Evolutionary conservation across 2,797 vertebrate genomes (phyloP), one percentile per base, ranked within the genome.

Genomic region (Gouania willdenowi): DNA sequence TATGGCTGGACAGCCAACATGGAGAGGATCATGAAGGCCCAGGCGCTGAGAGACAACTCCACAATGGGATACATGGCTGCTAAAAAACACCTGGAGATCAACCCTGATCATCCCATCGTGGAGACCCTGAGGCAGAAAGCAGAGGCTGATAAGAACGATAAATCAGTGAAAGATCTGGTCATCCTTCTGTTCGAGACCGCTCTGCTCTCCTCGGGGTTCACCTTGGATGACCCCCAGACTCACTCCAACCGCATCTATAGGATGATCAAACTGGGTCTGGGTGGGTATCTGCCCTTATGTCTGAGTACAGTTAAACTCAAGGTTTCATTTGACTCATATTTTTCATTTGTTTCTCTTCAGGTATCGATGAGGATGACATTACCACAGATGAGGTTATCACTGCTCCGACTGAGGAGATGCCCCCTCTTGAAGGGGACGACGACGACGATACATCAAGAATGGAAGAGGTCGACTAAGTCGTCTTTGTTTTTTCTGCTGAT

Each of bases 11-110:
- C 89, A 0, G 96, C 96, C 9, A 98, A 98, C 52, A 98, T 98
- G 95, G 95, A 98, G 67, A 89, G 95, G 47, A 98, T 98, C 72
- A 98, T 98, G 96, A 98, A 98, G 58, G 94, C 95, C 0, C 96
- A 98, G 36, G 96, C 94, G 0, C 52, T 98, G 1, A 84, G 95
- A 34, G 96, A 98, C 50, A 97, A 96, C 82, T 93, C 95, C 8
- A 98, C 96, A 0, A 93, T 98, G 94, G 96, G 94, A 3, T 98
- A 98, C 78, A 98, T 98, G 96, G 93, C 94, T 1, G 95, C 96
- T 1, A 98, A 98, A 82, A 98, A 98, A 16, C 95, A 98, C 20
- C 81, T 98, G 24, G 95, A 98, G 77, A 89, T 98, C 0, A 98
- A 98, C 42, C 94, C 94, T 88, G 37, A 11, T 96, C 96, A 98